Conservation (phyloP, 2,888 invertebrate genomes). For the Anoplius nigerrimus region DNA sequence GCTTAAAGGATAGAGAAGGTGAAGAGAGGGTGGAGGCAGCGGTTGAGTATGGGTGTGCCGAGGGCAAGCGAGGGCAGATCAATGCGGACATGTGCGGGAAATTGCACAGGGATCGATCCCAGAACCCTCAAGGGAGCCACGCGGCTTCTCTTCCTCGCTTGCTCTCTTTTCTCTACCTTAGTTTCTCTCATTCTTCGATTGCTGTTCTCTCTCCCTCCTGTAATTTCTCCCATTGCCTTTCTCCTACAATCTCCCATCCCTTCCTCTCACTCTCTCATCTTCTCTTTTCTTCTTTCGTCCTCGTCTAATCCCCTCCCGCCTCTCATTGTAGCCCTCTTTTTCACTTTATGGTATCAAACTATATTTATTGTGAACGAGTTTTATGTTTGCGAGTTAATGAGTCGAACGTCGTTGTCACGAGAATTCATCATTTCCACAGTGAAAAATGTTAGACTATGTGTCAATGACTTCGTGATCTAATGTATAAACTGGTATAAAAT, state of each 20-base stretch:
- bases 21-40: conserved; percentile 47
- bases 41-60: conserved; percentile 60
- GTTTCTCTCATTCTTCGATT: conserved; percentile 27
- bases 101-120: conserved; percentile 74
- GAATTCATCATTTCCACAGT: too few relatives aligned
- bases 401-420: too few relatives aligned
- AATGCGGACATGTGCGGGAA: conserved; percentile 75
- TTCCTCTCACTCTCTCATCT: conserved; percentile 16
- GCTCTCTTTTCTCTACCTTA: not conserved
- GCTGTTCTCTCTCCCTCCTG: conserved; percentile 36
- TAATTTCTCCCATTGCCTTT: conserved; percentile 18
- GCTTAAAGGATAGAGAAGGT: conserved; percentile 34
- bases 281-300: conserved; percentile 18
- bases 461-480: too few relatives aligned
- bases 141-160: conserved; percentile 42
- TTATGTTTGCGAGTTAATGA: too few relatives aligned
- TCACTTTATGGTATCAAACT: too few relatives aligned
- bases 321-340: too few relatives aligned
- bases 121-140: conserved; percentile 66
- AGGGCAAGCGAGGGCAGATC: conserved; percentile 73
- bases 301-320: not conserved
- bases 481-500: too few relatives aligned
- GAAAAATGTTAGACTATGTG: too few relatives aligned
- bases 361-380: too few relatives aligned
- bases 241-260: conserved; percentile 38